phyloP scores from a whole-genome alignment of 2,797 vertebrate genomes.

The Chelmon rostratus region DNA sequence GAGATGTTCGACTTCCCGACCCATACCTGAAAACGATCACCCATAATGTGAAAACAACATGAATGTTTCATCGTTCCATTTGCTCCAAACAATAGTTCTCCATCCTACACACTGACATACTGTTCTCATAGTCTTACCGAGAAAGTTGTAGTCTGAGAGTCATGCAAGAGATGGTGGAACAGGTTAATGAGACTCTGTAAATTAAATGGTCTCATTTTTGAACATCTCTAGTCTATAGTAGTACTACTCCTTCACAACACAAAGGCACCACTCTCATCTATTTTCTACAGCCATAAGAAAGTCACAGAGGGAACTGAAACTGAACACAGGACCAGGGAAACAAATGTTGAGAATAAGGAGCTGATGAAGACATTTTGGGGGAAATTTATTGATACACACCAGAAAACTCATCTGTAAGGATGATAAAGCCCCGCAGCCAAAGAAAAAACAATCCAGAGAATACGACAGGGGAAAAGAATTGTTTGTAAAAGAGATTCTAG shows the following conservation, averaged over 20 bases:
- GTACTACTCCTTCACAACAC: constrained; percentile 25
- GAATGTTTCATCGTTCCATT: not conserved
- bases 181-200: constrained; percentile 50
- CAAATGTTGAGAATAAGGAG: not conserved
- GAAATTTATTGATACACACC: constrained; percentile 90
- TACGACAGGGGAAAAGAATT: not conserved
- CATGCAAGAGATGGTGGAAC: constrained; percentile 88
- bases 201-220: not conserved
- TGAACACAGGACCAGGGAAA: constrained; percentile 64
- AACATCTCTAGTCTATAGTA: constrained; percentile 21
- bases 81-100: not conserved
- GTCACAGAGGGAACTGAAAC: constrained; percentile 14
- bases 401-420: constrained; percentile 93
- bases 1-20: constrained; percentile 97
- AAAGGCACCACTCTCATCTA: constrained; percentile 12
- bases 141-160: constrained; percentile 89
- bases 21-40: constrained; percentile 90
- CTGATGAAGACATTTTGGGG: not conserved
- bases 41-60: not conserved
- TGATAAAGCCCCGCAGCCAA: constrained; percentile 52
- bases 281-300: not conserved
- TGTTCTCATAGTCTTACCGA: constrained; percentile 88
- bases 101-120: not conserved
- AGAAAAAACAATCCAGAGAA: constrained; percentile 38
- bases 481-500: not conserved